phyloP scores from a whole-genome alignment of 2,113 vertebrate genomes.

The Xerus inauris region DNA sequence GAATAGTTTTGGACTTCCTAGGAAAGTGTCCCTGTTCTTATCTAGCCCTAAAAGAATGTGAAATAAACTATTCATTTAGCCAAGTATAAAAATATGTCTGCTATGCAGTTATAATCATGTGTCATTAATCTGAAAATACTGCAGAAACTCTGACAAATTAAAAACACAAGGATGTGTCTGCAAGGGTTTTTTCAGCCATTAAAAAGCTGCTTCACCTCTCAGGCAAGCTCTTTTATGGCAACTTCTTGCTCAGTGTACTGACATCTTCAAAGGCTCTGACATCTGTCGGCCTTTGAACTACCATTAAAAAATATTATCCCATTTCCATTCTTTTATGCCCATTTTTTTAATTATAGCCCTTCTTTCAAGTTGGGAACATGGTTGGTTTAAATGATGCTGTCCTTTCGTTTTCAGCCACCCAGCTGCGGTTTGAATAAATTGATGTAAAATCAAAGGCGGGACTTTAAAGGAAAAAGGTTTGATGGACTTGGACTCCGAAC shows the following conservation, averaged over 20 bases:
- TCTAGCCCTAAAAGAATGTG: constrained; percentile 86
- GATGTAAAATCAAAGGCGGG: constrained; percentile 97
- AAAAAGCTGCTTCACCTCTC: constrained; percentile 89
- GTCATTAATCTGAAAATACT: constrained; percentile 91
- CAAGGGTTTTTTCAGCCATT: constrained; percentile 88
- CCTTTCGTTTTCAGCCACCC: constrained; percentile 94
- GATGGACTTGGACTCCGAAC: constrained; percentile 98
- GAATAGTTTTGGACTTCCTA: constrained; percentile 84
- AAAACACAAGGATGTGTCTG: constrained; percentile 92
- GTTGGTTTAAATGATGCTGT: constrained; percentile 93
- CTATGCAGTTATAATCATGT: constrained; percentile 89
- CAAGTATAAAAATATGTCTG: constrained; percentile 89
- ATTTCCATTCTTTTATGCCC: constrained; percentile 95
- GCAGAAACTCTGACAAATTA: constrained; percentile 90
- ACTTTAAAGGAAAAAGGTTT: constrained; percentile 98
- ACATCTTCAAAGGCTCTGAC: constrained; percentile 94
- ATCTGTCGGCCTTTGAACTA: constrained; percentile 96
- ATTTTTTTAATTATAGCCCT: constrained; percentile 98
- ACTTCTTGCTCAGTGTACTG: constrained; percentile 89
- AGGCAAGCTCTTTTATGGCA: constrained; percentile 89
- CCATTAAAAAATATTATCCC: constrained; percentile 94
- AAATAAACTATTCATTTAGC: constrained; percentile 88
- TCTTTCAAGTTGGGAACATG: constrained; percentile 94
- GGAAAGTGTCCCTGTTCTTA: constrained; percentile 86
- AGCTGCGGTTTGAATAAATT: constrained; percentile 98